Evolutionary conservation across 2,113 vertebrate species (phyloP), one percentile per base, ranked within the genome.

Genomic region (Podiceps cristatus): DNA sequence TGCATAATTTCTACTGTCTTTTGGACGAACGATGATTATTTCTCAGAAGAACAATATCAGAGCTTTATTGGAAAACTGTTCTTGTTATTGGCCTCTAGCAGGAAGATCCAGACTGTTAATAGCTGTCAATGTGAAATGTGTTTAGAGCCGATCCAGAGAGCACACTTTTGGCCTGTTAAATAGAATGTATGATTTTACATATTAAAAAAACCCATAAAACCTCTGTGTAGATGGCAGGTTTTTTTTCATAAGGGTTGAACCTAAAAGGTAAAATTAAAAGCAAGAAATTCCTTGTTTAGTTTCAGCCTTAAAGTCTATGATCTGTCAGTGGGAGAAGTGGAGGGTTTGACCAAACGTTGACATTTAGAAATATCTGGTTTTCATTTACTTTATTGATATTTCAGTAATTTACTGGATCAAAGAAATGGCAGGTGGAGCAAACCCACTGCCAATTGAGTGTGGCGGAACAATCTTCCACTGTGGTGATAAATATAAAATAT

Each of bases 1-100:
- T 93, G 85, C 28, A 44, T 94, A 56, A 88, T 96, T 88, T 97
- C 69, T 80, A 44, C 66, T 55, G 13, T 17, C 53, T 98, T 95
- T 92, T 95, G 86, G 63, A 87, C 49, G 69, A 93, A 64, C 4
- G 8, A 25, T 83, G 55, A 28, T 72, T 93, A 77, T 86, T 96
- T 96, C 75, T 92, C 80, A 88, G 91, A 79, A 96, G 40, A 81
- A 84, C 81, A 59, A 93, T 94, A 44, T 73, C 25, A 82, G 81
- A 93, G 31, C 40, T 79, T 93, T 96, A 66, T 66, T 88, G 56
- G 24, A 91, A 93, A 94, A 93, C 42, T n/a, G 23, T 88, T 83
- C 33, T 33, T 78, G 53, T 90, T 88, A 87, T 78, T 94, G 76
- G 89, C 12, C 35, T 81, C 62, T 90, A 56, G 63, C 80, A 90